phyloP scores from a whole-genome alignment of 2,113 vertebrate species.

The Atrichornis clamosus region DNA sequence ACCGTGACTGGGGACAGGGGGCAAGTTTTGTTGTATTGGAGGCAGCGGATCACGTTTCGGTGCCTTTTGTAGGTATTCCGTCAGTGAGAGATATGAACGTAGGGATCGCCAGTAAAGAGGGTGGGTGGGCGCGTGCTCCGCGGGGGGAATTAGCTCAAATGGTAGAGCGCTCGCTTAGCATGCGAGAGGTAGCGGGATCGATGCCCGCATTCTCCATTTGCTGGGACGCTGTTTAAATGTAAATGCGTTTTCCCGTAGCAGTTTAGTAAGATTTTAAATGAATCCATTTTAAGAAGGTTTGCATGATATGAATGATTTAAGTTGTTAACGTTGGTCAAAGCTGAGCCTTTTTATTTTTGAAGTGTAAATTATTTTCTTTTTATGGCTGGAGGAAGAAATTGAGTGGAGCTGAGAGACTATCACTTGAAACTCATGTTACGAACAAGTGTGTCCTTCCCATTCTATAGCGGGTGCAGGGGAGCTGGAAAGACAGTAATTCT shows the following conservation, averaged over 20 bases:
- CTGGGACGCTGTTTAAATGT: background rate
- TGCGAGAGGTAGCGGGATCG: slow-evolving; percentile 77
- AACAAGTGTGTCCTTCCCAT: background rate
- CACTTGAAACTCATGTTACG: background rate
- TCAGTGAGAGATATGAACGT: rapidly evolving
- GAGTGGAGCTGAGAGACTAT: background rate
- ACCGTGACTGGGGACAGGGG: rapidly evolving
- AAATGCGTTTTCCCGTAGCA: background rate
- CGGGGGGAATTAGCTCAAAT: slow-evolving; percentile 58
- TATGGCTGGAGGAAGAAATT: background rate
- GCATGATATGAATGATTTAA: background rate
- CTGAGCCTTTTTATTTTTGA: background rate
- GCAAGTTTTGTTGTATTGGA: rapidly evolving
- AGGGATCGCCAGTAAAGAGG: rapidly evolving
- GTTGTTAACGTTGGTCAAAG: background rate
- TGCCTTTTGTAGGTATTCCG: rapidly evolving
- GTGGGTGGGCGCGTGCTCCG: rapidly evolving
- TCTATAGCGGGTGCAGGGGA: background rate
- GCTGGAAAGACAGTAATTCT: background rate
- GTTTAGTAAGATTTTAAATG: background rate
- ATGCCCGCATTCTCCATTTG: slow-evolving; percentile 69
- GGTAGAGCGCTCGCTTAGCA: slow-evolving; percentile 78
- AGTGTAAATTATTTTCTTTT: background rate
- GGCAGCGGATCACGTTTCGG: rapidly evolving
- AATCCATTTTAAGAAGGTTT: background rate